phyloP scores from a whole-genome alignment of 2,797 vertebrate genomes.

The Vultur gryphus region DNA sequence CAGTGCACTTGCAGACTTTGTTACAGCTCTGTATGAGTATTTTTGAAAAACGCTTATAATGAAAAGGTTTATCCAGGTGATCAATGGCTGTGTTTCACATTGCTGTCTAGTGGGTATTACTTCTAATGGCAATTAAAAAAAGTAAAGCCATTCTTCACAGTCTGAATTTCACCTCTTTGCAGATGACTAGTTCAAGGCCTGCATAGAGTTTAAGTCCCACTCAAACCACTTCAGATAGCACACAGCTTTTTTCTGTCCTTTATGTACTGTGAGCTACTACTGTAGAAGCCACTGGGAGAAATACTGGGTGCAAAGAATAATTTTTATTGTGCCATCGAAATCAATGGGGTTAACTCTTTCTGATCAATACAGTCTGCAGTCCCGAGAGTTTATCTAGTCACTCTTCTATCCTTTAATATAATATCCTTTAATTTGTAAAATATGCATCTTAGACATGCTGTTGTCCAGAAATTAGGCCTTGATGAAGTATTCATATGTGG shows the following conservation, averaged over 20 bases:
- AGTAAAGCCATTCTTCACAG: not conserved
- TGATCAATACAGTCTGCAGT: not conserved
- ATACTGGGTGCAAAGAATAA: not conserved
- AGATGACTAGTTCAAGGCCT: not conserved
- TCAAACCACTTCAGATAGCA: not conserved
- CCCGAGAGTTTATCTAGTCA: not conserved
- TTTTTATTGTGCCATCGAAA: not conserved
- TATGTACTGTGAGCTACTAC: not conserved
- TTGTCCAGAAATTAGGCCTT: not conserved
- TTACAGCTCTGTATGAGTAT: not conserved
- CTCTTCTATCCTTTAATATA: not conserved
- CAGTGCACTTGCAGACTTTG: not conserved
- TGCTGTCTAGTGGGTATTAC: not conserved
- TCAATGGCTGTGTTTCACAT: not conserved
- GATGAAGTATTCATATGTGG: not conserved
- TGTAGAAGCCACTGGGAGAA: not conserved
- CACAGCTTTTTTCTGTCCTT: not conserved
- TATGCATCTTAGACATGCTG: not conserved
- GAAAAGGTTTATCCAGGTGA: not conserved
- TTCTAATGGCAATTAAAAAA: not conserved
- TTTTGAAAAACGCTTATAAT: not conserved
- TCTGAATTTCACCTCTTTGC: not conserved
- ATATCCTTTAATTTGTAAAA: not conserved
- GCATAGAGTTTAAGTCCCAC: not conserved
- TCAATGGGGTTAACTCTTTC: not conserved